These are phyloP conservation scores for Rhinopomastus cyanomelas DNA, from an alignment of 2,113 vertebrate species.

Conservation along the genomic window DNA sequence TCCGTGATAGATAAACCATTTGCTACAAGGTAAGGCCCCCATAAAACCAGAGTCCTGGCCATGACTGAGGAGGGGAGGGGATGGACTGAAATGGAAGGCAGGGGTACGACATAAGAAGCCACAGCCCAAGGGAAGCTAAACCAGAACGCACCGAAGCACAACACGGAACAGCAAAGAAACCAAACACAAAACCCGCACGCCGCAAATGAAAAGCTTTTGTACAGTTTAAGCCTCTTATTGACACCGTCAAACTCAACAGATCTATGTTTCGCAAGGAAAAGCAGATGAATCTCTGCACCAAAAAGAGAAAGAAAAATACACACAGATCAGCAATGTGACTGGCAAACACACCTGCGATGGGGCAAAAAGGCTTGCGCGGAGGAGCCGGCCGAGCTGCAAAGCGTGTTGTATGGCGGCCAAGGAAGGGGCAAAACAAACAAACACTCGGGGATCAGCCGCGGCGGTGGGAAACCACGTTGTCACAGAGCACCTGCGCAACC, in stretches of 20 bases:
- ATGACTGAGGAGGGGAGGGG: constrained; percentile 27
- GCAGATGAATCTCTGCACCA: constrained; percentile 75
- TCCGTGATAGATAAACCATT: too few species aligned
- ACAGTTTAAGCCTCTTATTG: constrained; percentile 61
- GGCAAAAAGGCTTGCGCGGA: constrained; percentile 71
- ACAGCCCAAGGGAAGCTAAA: constrained; percentile 69
- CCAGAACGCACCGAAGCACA: constrained; percentile 71
- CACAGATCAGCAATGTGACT: constrained; percentile 86
- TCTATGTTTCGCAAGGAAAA: constrained; percentile 71
- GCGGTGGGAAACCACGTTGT: constrained; percentile 75
- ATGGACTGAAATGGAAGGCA: constrained; percentile 58
- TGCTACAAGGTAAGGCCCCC: constrained; percentile 30
- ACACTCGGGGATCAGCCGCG: constrained; percentile 47
- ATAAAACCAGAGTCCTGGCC: constrained; percentile 56
- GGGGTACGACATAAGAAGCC: constrained; percentile 64
- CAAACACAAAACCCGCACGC: constrained; percentile 37
- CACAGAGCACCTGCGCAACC: constrained; percentile 53
- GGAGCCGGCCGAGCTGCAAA: constrained; percentile 79
- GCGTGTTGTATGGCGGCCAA: constrained; percentile 76
- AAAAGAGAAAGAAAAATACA: constrained; percentile 73
- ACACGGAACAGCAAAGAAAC: background rate
- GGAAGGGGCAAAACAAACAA: constrained; percentile 31
- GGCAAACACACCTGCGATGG: constrained; percentile 85
- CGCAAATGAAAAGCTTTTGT: constrained; percentile 71
- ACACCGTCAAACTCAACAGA: constrained; percentile 59